Conservation (phyloP, 1,140 invertebrate species). For the Harpegnathos saltator region DNA sequence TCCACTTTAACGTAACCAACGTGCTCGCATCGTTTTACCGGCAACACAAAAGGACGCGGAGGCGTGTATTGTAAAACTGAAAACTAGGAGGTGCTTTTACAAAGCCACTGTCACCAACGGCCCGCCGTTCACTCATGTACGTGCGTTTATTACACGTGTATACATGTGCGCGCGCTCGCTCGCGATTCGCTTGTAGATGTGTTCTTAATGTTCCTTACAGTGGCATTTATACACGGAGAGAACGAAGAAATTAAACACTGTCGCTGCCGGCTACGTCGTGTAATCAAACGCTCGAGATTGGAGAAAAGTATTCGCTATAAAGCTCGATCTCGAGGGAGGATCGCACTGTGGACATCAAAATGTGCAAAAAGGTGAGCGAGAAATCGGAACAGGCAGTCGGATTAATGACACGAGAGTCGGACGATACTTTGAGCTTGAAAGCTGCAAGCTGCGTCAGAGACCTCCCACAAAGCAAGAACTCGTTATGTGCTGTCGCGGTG, state of each 20-base stretch:
- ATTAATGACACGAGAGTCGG: conserved; percentile 49
- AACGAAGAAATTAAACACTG: conserved; percentile 76
- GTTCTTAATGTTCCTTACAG: conserved; percentile 70
- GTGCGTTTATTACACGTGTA: background rate
- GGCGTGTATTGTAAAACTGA: conserved; percentile 62
- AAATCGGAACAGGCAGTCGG: background rate
- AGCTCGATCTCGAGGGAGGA: conserved; percentile 10
- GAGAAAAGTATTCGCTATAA: conserved; percentile 41
- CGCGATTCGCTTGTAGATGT: background rate
- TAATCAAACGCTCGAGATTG: conserved; percentile 72
- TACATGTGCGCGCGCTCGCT: too few species aligned
- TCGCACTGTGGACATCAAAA: conserved; percentile 50
- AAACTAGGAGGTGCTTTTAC: conserved; percentile 62
- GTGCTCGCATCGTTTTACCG: conserved; percentile 57
- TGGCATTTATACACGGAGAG: conserved; percentile 65
- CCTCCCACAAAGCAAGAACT: too few species aligned
- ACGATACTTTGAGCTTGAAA: background rate
- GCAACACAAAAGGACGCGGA: conserved; percentile 43
- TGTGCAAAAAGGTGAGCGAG: conserved; percentile 32
- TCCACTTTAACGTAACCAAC: conserved; percentile 18
- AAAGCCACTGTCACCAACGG: conserved; percentile 58
- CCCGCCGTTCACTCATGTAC: background rate
- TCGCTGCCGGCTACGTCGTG: conserved; percentile 65
- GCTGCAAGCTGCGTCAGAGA: background rate
- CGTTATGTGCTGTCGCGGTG: too few species aligned